These are phyloP conservation scores for Fragum whitleyi DNA, from an alignment of 2,888 invertebrate genomes.

Conservation along the genomic window DNA sequence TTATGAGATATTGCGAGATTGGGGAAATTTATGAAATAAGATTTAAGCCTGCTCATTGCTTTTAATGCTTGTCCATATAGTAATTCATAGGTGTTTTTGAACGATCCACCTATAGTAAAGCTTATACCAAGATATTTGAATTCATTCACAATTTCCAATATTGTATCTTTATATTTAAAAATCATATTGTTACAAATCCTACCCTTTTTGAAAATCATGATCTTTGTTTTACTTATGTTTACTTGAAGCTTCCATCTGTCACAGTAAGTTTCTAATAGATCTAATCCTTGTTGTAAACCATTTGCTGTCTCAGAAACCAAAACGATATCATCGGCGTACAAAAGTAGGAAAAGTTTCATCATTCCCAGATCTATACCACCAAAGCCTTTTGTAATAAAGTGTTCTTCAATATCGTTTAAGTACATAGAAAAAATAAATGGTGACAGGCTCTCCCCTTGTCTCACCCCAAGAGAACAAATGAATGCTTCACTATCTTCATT, in stretches of 20 bases:
- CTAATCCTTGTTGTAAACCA: not conserved
- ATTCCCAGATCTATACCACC: slow-evolving; percentile 12
- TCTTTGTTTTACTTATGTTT: slow-evolving; percentile 13
- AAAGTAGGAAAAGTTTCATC: slow-evolving; percentile 14
- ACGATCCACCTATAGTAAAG: too few relatives aligned
- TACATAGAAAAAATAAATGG: slow-evolving; percentile 27
- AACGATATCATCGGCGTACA: too few relatives aligned
- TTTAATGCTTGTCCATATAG: too few relatives aligned
- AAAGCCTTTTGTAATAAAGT: not conserved
- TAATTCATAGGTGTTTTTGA: too few relatives aligned
- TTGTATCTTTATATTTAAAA: not conserved
- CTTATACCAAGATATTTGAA: not conserved
- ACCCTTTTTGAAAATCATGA: slow-evolving; percentile 23
- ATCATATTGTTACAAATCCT: not conserved
- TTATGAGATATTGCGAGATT: too few relatives aligned
- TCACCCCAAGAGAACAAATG: slow-evolving; percentile 11
- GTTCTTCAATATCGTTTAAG: slow-evolving; percentile 21
- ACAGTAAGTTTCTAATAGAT: slow-evolving; percentile 9
- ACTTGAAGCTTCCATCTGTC: slow-evolving; percentile 2
- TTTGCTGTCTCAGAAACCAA: not conserved
- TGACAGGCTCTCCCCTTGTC: slow-evolving; percentile 30
- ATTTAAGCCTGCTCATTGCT: too few relatives aligned
- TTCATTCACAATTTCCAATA: not conserved
- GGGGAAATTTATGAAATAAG: too few relatives aligned
- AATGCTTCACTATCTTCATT: not conserved